A percentile compares a stretch with the other conserved stretches of the same genome.
Evolutionary conservation across 2,888 invertebrate genomes (phyloP).

Genomic region (Callosobruchus maculatus): DNA sequence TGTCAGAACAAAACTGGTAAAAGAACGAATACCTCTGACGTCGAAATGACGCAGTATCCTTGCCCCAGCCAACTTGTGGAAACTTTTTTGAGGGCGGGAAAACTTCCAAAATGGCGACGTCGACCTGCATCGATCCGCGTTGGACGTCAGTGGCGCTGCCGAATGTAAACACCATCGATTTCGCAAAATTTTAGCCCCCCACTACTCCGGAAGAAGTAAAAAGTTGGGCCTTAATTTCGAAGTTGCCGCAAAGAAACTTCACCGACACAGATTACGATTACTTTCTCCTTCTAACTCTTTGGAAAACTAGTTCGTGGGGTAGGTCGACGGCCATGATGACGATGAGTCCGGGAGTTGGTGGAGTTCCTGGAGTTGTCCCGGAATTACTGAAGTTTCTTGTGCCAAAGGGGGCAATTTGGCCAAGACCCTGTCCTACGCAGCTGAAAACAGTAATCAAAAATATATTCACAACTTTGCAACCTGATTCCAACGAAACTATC

Average conservation of each 20-base stretch:
- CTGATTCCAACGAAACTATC: no score
- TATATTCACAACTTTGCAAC: no score
- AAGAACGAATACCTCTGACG: neutral
- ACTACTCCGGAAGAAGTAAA: neutral
- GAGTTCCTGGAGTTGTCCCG: neutral
- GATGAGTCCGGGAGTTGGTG: conserved; percentile 1
- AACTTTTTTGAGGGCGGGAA: neutral
- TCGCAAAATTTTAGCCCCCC: conserved; percentile 37
- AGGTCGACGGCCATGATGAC: conserved; percentile 35
- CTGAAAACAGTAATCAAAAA: no score
- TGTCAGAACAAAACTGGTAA: neutral
- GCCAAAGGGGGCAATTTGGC: neutral
- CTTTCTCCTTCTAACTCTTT: conserved; percentile 50
- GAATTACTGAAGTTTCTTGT: neutral
- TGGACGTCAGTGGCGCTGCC: neutral
- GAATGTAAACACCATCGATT: conserved; percentile 49
- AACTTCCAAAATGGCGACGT: neutral
- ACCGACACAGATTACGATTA: conserved; percentile 49
- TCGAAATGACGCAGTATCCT: neutral
- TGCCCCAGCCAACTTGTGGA: neutral
- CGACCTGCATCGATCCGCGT: neutral
- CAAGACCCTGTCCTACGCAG: no score
- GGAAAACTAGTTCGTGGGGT: conserved; percentile 44
- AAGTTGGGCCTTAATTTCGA: conserved; percentile 25
- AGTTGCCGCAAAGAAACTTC: conserved; percentile 37